phyloP scores from a whole-genome alignment of 2,888 invertebrate genomes.

The Synanthedon tipuliformis region DNA sequence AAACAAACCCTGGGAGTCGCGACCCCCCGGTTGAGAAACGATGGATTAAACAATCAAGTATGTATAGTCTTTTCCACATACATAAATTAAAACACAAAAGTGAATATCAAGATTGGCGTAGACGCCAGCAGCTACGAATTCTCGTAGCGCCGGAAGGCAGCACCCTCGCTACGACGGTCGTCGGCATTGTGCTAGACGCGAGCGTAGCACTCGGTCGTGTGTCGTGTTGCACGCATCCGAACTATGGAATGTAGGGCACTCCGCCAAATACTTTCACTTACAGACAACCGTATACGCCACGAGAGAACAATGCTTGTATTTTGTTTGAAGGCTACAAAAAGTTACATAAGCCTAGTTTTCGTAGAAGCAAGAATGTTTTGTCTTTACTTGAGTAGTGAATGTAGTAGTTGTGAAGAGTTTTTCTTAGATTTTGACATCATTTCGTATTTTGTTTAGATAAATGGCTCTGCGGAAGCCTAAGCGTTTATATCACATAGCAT shows the following conservation, averaged over 20 bases:
- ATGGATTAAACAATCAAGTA: no score
- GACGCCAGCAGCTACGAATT: slow-evolving; percentile 20
- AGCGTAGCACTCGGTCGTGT: slow-evolving; percentile 19
- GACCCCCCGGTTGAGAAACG: no score
- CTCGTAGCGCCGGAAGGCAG: slow-evolving; percentile 19
- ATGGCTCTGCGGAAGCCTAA: no score
- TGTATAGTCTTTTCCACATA: background rate
- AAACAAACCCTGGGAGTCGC: no score
- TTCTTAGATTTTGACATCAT: background rate
- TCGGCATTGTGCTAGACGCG: slow-evolving; percentile 29
- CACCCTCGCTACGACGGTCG: slow-evolving; percentile 13
- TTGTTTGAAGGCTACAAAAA: background rate
- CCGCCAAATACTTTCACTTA: background rate
- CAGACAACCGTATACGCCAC: background rate
- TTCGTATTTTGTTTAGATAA: background rate
- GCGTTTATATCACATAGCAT: no score
- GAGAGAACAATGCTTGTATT: background rate
- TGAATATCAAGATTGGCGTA: slow-evolving; percentile 15
- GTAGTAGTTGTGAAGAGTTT: background rate
- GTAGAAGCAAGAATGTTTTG: background rate
- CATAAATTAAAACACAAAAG: slow-evolving; percentile 12
- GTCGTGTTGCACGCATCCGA: slow-evolving; percentile 29
- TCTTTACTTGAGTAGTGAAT: background rate
- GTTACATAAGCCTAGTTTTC: background rate
- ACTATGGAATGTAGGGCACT: slow-evolving; percentile 25